phyloP scores from a whole-genome alignment of 2,888 invertebrate species.

The Chaetoderma sp. region DNA sequence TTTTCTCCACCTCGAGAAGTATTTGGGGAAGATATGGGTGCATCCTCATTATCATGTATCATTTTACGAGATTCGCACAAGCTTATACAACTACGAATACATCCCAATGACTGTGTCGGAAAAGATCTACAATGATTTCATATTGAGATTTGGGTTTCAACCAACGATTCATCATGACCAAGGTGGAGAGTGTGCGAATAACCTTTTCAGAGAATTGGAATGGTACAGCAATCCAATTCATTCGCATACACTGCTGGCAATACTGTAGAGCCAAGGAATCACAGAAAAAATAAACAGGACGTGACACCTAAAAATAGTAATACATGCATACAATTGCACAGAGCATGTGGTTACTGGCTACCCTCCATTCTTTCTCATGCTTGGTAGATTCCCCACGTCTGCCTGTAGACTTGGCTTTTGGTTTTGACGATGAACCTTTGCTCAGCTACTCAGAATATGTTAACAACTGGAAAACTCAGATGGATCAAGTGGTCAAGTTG shows the following conservation, averaged over 20 bases:
- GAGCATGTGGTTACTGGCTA: slow-evolving; percentile 26
- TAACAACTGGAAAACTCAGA: too few relatives aligned
- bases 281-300: slow-evolving; percentile 33
- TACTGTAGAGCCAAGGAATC: slow-evolving; percentile 24
- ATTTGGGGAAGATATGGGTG: slow-evolving; percentile 10
- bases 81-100: slow-evolving; percentile 30
- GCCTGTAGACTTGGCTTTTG: too few relatives aligned
- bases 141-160: slow-evolving; percentile 33
- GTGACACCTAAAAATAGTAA: slow-evolving; percentile 13
- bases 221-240: too few relatives aligned
- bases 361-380: slow-evolving; percentile 33
- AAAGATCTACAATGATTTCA: slow-evolving; percentile 21
- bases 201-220: slow-evolving; percentile 29
- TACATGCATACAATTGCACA: too few relatives aligned
- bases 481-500: too few relatives aligned
- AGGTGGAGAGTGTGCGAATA: too few relatives aligned
- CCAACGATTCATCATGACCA: slow-evolving; percentile 26
- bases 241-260: slow-evolving; percentile 24
- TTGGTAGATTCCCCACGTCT: slow-evolving; percentile 29
- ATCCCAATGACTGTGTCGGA: slow-evolving; percentile 32
- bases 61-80: too few relatives aligned
- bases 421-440: too few relatives aligned
- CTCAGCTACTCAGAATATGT: too few relatives aligned
- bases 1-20: too few relatives aligned
- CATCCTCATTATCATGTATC: slow-evolving; percentile 22